Percentiles rank a stretch among this genome's conserved stretches.
phyloP scores from a whole-genome alignment of 2,888 invertebrate species.

The Drosophila greeni region DNA sequence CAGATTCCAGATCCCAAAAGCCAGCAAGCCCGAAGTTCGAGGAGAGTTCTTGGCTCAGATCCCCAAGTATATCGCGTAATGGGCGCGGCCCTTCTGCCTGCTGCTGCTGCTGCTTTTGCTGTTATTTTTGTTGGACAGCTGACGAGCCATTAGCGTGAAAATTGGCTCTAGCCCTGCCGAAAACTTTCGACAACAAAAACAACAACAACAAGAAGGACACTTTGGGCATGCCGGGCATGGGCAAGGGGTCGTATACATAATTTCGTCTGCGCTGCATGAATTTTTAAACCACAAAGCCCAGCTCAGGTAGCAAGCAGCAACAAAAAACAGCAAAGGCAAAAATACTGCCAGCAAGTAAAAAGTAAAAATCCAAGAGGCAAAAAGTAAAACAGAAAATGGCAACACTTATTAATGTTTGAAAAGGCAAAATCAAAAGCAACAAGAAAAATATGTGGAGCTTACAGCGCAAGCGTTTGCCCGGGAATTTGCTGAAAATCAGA shows the following conservation, averaged over 20 bases:
- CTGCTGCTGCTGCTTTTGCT: no score
- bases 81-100: slow-evolving; percentile 43
- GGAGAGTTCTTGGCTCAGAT: slow-evolving; percentile 4
- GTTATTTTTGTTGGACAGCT: slow-evolving; percentile 51
- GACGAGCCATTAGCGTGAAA: slow-evolving; percentile 62
- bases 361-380: slow-evolving; percentile 36
- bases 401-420: slow-evolving; percentile 75
- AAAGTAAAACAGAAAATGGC: slow-evolving; percentile 54
- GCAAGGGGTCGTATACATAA: slow-evolving; percentile 69
- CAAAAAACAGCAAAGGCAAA: not conserved
- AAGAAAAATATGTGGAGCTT: slow-evolving; percentile 42
- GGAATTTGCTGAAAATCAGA: slow-evolving; percentile 71
- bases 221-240: slow-evolving; percentile 4
- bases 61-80: slow-evolving; percentile 41
- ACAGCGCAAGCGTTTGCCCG: slow-evolving; percentile 79
- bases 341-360: slow-evolving; percentile 5
- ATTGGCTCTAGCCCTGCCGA: slow-evolving; percentile 64
- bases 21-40: slow-evolving; percentile 1
- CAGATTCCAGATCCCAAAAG: slow-evolving; percentile 20
- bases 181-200: slow-evolving; percentile 48
- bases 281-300: slow-evolving; percentile 48
- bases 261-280: slow-evolving; percentile 65
- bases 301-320: slow-evolving; percentile 21
- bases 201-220: slow-evolving; percentile 2
- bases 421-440: slow-evolving; percentile 36